Base-by-base conservation (phyloP, 2,113 vertebrate genomes). In the Carassius gibelio region DNA sequence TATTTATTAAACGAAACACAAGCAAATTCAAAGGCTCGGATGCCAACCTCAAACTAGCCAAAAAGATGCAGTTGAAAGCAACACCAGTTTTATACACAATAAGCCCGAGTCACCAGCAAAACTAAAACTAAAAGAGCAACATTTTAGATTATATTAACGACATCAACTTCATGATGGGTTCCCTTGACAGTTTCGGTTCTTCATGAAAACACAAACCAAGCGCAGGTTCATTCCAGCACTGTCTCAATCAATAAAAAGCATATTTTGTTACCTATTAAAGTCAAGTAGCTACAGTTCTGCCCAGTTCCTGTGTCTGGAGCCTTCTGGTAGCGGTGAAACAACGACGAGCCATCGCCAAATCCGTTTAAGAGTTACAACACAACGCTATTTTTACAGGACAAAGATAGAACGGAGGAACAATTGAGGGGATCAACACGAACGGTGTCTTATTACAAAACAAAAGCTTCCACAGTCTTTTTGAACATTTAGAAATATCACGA, bases 361-460 rank as follows among this genome's bases (percentile, higher is more conserved):
- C 80, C 45, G 80, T 82, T 71, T 71, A 82, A 82, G 80, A 71
- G 80, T 26, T 55, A 36, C 21, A 81, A 66, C 26, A 34, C 48
- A 23, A 57, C 48, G 66, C 80, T 71, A 82, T 82, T 82, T 82
- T 82, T 82, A 69, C 80, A 71, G 15, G 64, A 82, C 80, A 71
- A 82, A 82, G 38, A 81, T 19, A 81, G 78, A 50, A 48, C 19
- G 77, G 14, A 38, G 30, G 30, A 15, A 15, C 64, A 62, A 26
- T 11, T 57, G 14, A 57, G 13, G 23, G 42, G 64, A 71, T 69
- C 66, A 81, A 81, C 59, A 17, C 61, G n/a, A 77, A 19, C 26
- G 21, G 30, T 30, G 36, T 42, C 76, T 62, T 42, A 3, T 26
- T 64, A 23, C 36, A 45, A 48, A 81, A 82, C 64, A 36, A 55